Base-by-base conservation (phyloP, 1,140 invertebrate genomes). In the Nasonia longicornis region DNA sequence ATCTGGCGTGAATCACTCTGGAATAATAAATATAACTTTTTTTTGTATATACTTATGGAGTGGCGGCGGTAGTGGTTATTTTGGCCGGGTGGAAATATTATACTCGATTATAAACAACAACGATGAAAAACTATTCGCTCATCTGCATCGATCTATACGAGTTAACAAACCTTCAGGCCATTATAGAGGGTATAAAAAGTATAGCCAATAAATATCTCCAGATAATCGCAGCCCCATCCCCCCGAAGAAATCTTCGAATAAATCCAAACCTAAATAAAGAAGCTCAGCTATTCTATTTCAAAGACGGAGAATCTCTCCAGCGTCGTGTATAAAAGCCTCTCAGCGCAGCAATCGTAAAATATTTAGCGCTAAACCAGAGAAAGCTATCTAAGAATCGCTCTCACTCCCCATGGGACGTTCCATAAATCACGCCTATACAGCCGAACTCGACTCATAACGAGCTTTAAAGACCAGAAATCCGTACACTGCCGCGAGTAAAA, bases 291-390 rank as follows among this genome's bases (percentile, higher is more conserved):
- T 58, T 58, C 52, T n/a, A n/a, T n/a, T 58, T 58, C 16, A 58
- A 58, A 58, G 20, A n/a, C 20, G 20, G 20, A 58, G 16, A 58
- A 58, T 58, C 52, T 58, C 52, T 58, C 52, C 14, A 20, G 52
- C 52, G 52, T 14, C 20, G 20, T 58, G 20, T 58, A 16, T 20
- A 7, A 58, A n/a, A 48, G 45, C 12, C 45, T 48, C 45, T n/a
- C 52, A 35, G 31, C 31, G 20, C 16, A 16, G 52, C 52, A 58
- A 48, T 67, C 66, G 45, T 79, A 72, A 79, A 79, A 79, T 78
- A 79, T 79, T 79, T 73, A 72, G 22, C 35, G 64, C 31, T 72
- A 72, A 73, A 79, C n/a, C 70, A 73, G 77, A 63, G 31, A n/a
- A 26, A 26, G 52, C 16, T n/a, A 58, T 42, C 26, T 26, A 72